phyloP scores from a whole-genome alignment of 2,113 vertebrate species.

The Lepus europaeus region DNA sequence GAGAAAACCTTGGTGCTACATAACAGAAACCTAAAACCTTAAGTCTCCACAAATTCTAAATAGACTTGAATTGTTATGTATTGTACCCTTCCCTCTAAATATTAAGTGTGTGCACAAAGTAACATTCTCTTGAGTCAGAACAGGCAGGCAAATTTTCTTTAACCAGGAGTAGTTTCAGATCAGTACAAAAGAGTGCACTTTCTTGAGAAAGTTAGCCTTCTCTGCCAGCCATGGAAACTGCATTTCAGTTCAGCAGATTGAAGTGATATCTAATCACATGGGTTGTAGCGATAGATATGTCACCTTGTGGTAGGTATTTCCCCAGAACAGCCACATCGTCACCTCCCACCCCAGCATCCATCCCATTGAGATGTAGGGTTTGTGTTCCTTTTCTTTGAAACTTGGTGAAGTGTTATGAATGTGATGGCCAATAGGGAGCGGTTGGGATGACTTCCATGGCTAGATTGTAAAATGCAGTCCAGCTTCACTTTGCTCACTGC shows the following conservation, averaged over 20 bases:
- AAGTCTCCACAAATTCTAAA: constrained; percentile 8
- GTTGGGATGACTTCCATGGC: background rate
- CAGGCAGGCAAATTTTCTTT: background rate
- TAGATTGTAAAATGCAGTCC: background rate
- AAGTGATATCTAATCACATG: constrained; percentile 62
- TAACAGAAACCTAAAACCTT: background rate
- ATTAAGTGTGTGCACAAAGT: background rate
- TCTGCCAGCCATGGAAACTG: constrained; percentile 45
- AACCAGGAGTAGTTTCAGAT: background rate
- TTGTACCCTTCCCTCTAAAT: background rate
- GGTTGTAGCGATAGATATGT: constrained; percentile 60
- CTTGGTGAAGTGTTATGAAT: background rate
- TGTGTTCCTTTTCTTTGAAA: background rate
- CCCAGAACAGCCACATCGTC: background rate
- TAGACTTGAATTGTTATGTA: constrained; percentile 30
- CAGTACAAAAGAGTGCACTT: background rate
- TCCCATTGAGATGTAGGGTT: background rate
- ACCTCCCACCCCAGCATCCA: background rate
- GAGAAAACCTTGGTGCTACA: constrained; percentile 1
- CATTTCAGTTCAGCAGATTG: constrained; percentile 46
- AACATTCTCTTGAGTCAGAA: constrained; percentile 41
- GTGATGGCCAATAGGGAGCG: background rate
- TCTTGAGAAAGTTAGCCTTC: constrained; percentile 55
- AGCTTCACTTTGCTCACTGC: background rate
- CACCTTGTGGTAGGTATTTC: constrained; percentile 42